phyloP scores from a whole-genome alignment of 2,888 invertebrate genomes.

The Lomographa bimaculata region DNA sequence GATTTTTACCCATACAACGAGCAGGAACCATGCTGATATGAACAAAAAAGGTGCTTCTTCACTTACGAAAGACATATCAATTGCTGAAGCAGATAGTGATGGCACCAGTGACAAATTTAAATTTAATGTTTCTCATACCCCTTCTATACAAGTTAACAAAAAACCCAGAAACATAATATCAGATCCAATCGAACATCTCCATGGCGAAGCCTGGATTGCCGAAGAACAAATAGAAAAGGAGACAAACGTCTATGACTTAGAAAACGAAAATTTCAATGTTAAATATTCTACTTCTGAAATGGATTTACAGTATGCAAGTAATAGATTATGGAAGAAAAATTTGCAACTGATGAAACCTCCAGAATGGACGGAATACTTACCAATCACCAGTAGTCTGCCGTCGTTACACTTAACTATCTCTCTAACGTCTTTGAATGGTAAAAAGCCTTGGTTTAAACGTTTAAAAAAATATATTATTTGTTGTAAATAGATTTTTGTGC shows the following conservation, averaged over 20 bases:
- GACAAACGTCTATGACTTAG: constrained; percentile 27
- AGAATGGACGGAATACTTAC: constrained; percentile 49
- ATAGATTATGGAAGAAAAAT: constrained; percentile 45
- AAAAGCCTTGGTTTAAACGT: constrained; percentile 52
- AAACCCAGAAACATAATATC: constrained; percentile 32
- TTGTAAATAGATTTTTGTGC: constrained; percentile 57
- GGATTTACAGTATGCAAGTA: constrained; percentile 25
- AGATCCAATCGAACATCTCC: constrained; percentile 43
- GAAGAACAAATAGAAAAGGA: constrained; percentile 29
- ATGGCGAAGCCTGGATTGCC: constrained; percentile 49
- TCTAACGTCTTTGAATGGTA: constrained; percentile 36
- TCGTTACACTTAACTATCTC: constrained; percentile 53
- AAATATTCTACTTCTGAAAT: constrained; percentile 12
- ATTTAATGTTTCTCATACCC: constrained; percentile 16
- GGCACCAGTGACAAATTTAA: constrained; percentile 25
- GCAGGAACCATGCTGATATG: too few species aligned
- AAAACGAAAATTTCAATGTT: constrained; percentile 12
- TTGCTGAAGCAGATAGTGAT: constrained; percentile 21
- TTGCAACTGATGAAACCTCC: constrained; percentile 50
- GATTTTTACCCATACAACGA: constrained; percentile 2
- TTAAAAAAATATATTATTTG: constrained; percentile 54
- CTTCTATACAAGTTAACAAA: constrained; percentile 14
- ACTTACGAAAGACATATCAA: constrained; percentile 19
- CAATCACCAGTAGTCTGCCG: constrained; percentile 44
- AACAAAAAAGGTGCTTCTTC: too few species aligned